Evolutionary conservation across 2,888 invertebrate species (phyloP).

Genomic region (Masnerella sp.): DNA sequence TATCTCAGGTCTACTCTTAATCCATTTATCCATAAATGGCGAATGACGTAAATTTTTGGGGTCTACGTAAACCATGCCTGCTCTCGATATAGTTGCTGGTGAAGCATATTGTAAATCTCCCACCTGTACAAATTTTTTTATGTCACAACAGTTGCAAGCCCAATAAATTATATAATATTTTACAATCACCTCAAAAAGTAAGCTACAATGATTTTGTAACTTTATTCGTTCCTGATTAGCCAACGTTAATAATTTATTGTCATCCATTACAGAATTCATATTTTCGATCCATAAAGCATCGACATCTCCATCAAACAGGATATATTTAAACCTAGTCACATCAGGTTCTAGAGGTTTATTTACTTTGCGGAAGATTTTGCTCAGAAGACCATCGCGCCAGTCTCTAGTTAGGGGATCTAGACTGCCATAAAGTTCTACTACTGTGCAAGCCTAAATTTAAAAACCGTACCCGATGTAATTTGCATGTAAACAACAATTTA

Average conservation of each 20-base stretch:
- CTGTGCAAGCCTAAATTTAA: constrained; percentile 84
- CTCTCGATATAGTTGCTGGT: constrained; percentile 94
- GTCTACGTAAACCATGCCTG: constrained; percentile 96
- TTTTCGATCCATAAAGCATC: constrained; percentile 98
- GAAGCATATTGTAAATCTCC: constrained; percentile 94
- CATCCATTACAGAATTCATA: constrained; percentile 98
- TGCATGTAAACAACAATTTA: constrained; percentile 70
- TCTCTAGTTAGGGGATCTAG: constrained; percentile 91
- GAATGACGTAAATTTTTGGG: constrained; percentile 92
- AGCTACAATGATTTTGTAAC: constrained; percentile 87
- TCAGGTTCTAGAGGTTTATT: constrained; percentile 84
- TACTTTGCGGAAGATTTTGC: constrained; percentile 93
- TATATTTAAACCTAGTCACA: constrained; percentile 87
- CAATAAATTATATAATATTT: neutral
- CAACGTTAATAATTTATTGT: constrained; percentile 92
- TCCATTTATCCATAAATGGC: constrained; percentile 93
- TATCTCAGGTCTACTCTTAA: constrained; percentile 79
- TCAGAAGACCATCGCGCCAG: constrained; percentile 95
- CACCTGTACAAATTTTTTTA: constrained; percentile 79
- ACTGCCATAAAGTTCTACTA: constrained; percentile 92
- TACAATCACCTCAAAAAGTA: constrained; percentile 87
- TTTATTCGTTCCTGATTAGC: constrained; percentile 94
- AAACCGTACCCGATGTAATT: no score
- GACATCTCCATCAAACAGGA: constrained; percentile 95
- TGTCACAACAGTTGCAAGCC: neutral